These are phyloP conservation scores for Bujurquina vittata DNA, from an alignment of 2,113 vertebrate genomes.

Conservation along the genomic window DNA sequence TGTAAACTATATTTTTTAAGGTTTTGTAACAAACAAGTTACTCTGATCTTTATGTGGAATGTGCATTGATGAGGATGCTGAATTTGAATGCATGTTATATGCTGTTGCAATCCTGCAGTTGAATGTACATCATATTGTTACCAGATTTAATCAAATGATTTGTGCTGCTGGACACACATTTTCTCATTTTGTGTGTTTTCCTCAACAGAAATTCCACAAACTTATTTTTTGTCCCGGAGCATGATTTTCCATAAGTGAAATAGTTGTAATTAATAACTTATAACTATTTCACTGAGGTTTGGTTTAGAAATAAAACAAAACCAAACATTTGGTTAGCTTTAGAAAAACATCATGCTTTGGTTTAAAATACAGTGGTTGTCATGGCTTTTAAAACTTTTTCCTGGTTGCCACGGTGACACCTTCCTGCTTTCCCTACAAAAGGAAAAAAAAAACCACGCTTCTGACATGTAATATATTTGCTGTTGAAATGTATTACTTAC, in stretches of 20 bases:
- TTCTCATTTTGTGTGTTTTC: background rate
- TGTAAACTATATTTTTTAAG: background rate
- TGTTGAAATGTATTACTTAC: too few species aligned
- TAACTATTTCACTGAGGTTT: too few species aligned
- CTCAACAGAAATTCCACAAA: too few species aligned
- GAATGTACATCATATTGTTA: background rate
- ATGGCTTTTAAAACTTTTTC: too few species aligned
- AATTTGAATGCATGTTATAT: background rate
- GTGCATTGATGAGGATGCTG: background rate
- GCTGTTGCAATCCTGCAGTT: too few species aligned
- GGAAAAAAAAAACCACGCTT: too few species aligned
- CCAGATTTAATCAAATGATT: background rate
- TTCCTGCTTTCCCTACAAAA: too few species aligned
- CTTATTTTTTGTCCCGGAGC: too few species aligned
- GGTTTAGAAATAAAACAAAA: background rate
- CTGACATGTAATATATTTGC: too few species aligned
- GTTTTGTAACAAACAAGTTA: background rate
- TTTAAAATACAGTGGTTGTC: background rate
- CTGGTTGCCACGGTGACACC: too few species aligned
- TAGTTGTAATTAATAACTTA: too few species aligned
- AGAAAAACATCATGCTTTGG: background rate
- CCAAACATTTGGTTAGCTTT: background rate
- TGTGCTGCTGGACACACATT: background rate
- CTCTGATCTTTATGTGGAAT: background rate
- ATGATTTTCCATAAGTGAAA: too few species aligned